Evolutionary conservation across 2,797 vertebrate genomes (phyloP).

Genomic region (Molossus molossus): DNA sequence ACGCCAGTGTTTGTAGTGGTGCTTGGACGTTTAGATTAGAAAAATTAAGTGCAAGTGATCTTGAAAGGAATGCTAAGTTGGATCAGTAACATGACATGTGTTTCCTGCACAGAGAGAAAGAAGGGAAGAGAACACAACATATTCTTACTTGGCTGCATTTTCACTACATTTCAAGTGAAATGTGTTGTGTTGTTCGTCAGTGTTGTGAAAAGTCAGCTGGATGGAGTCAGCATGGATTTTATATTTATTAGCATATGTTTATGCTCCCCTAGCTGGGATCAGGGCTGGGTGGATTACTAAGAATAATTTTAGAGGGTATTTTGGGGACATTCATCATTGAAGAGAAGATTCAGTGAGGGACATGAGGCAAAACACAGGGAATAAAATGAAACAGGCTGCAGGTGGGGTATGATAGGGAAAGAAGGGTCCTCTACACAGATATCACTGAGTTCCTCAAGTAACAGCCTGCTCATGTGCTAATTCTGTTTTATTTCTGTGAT

Average conservation of each 20-base stretch:
- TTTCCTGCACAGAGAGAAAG: background rate
- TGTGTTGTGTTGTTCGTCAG: background rate
- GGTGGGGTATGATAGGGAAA: background rate
- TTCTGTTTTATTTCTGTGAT: background rate
- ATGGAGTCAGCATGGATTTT: background rate
- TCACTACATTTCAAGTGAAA: background rate
- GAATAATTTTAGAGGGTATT: background rate
- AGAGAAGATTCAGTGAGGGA: background rate
- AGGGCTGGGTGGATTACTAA: background rate
- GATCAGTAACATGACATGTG: background rate
- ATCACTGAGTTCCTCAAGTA: background rate
- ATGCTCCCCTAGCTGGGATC: background rate
- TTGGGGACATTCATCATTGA: background rate
- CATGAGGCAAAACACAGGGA: background rate
- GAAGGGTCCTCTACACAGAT: rapidly evolving
- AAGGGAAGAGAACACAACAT: background rate
- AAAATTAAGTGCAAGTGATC: background rate
- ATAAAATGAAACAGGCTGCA: background rate
- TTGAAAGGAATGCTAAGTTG: background rate
- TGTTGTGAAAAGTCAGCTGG: background rate
- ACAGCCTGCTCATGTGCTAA: background rate
- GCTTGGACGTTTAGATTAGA: background rate
- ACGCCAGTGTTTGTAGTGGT: background rate
- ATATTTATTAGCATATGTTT: background rate
- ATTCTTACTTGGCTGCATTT: background rate